phyloP scores from a whole-genome alignment of 2,113 vertebrate genomes.

The Gallinago media region DNA sequence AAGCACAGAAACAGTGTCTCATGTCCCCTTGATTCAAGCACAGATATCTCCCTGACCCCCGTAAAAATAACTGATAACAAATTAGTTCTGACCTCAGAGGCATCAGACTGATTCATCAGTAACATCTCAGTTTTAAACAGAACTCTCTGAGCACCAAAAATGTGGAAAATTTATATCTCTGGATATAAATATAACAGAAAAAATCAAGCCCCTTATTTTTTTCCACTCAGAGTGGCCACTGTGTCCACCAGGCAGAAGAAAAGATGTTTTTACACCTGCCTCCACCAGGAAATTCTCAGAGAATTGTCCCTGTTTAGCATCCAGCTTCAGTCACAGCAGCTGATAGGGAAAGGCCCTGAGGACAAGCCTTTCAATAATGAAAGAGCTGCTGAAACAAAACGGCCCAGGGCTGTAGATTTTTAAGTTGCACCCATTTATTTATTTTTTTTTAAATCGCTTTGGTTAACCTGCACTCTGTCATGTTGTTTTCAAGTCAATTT shows the following conservation, averaged over 20 bases:
- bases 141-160: neutral
- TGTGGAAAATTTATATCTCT: neutral
- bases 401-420: neutral
- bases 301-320: neutral
- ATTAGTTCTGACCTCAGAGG: neutral
- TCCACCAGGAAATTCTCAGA: neutral
- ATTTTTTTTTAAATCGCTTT: slow-evolving; percentile 6
- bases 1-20: neutral
- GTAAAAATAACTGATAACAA: neutral
- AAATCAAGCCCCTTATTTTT: neutral
- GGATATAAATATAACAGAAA: neutral
- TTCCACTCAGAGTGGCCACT: accelerated
- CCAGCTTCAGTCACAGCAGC: neutral
- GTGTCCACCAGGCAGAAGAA: neutral
- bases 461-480: neutral
- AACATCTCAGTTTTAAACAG: neutral
- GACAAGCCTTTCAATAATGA: neutral
- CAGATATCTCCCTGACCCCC: neutral
- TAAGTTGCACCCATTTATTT: neutral
- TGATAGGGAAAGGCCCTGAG: neutral
- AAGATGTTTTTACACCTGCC: neutral
- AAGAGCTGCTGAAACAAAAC: neutral
- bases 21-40: neutral
- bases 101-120: neutral
- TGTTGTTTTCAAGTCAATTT: neutral